Evolutionary conservation across 1,140 invertebrate genomes (phyloP), one percentile per base, ranked within the genome.

Genomic region (Thrips palmi): DNA sequence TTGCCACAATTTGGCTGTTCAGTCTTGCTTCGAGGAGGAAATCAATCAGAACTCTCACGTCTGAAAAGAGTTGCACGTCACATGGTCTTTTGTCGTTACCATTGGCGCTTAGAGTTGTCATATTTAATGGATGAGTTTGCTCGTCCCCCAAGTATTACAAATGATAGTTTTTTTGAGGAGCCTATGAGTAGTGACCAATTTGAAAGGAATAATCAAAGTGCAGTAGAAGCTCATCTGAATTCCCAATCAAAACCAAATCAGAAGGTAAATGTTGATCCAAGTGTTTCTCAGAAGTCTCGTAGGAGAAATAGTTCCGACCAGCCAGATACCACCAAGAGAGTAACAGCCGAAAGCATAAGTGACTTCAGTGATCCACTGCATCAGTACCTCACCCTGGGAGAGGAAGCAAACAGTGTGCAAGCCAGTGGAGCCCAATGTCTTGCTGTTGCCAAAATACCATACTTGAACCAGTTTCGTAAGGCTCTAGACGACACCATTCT

Each of bases 21-120:
- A 1, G 77, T 97, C 21, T 52, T 94, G 5, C 53, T 98, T 1
- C 68, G 87, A 22, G 92, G 92, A 0, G 78, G 69, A 3, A 66
- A 70, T 0, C 57, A 71, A 33, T 52, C 59, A 6, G 91, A 97
- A 56, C 60, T 97, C 5, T 67, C 70, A 8, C 69, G 72, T 52
- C 70, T 93, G 0, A 96, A 96, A 55, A 67, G 68, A 40, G 79
- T 93, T 0, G 70, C 79, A 0, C 72, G 71, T 15, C 78, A 79
- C 43, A 70, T 92, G 61, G 66, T 91, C 0, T 82, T 86, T 48
- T 74, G 83, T 0, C 70, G 72, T n/a, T 94, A 96, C 52, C 91
- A 91, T 45, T 87, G 83, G 71, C 68, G 82, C 38, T 57, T 94
- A 3, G 91, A 97, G 61, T 79, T 81, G 48, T 81, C 87, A 0